Conservation (phyloP, 2,113 vertebrate species). For the Chaenogobius annularis region DNA sequence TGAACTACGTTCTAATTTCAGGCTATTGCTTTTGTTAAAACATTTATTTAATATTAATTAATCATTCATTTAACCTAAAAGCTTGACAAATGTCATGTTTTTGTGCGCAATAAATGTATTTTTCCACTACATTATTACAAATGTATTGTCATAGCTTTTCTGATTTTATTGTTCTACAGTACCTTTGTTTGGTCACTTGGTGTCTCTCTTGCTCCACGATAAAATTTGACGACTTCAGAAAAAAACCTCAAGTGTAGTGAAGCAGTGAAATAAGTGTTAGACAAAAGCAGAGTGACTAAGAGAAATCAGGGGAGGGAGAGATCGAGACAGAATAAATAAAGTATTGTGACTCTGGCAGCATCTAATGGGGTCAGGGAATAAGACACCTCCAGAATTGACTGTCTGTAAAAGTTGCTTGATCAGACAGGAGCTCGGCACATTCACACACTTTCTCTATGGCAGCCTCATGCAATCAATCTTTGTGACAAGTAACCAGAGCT, state of each 20-base stretch:
- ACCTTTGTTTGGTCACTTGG: conserved; percentile 63
- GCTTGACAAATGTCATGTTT: not conserved
- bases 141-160: not conserved
- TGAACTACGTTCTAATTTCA: not conserved
- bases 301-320: conserved; percentile 39
- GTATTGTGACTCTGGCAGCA: conserved; percentile 72
- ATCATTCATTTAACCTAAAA: not conserved
- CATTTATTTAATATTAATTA: not conserved
- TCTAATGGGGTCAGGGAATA: conserved; percentile 76
- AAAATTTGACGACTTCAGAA: conserved; percentile 31
- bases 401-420: conserved; percentile 71
- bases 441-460: conserved; percentile 37
- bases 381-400: conserved; percentile 76
- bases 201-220: conserved; percentile 80
- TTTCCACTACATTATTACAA: not conserved
- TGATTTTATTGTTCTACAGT: not conserved
- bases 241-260: conserved; percentile 25
- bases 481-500: conserved; percentile 64
- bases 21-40: not conserved
- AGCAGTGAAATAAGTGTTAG: conserved; percentile 46
- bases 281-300: conserved; percentile 62
- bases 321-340: conserved; percentile 74
- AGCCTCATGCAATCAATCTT: conserved; percentile 66
- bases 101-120: not conserved
- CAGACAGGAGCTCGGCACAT: conserved; percentile 52